Evolutionary conservation across 2,113 vertebrate species (phyloP), one percentile per base, ranked within the genome.

Genomic region (Vulpes lagopus): DNA sequence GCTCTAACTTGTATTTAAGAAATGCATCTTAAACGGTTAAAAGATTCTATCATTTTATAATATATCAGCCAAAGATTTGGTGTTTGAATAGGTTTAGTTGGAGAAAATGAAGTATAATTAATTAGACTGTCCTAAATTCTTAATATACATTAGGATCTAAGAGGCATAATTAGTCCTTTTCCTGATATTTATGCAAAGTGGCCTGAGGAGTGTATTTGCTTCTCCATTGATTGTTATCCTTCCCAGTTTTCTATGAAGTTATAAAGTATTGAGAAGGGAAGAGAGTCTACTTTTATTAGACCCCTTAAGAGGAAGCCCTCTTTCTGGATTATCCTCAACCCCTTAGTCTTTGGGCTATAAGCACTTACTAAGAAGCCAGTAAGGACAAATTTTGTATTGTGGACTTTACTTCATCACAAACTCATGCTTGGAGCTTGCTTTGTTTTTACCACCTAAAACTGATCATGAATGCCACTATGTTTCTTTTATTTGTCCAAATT

Each of bases 391-490:
- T 74, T 95, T 55, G 55, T 14, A 8, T 7, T 38, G 35, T 71
- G 59, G 3, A 92, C 55, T 84, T 4, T 4, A 11, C 25, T 2
- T 92, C 51, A 65, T 65, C 25, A 88, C 43, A 88, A 74, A 89
- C 12, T 49, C 27, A 53, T 73, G 22, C 17, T 84, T 64, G 49
- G 55, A 6, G 7, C 53, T 95, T 17, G 4, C 19, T 92, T 96
- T 81, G 60, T 69, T 92, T 97, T 95, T 53, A 82, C 11, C 80
- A 27, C 79, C 11, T 67, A 80, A 93, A 84, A 55, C 49, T 81
- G 43, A 71, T 4, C 69, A 17, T 82, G 67, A 60, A 79, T 64
- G 7, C 16, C 60, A 3, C 14, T 71, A 1, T n/a, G 23, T 73
- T 84, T 90, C 78, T 25, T 62, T 49, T 55, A 55, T 80, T 20